Evolutionary conservation across 2,113 vertebrate species (phyloP).

Genomic region (Sterrhoptilus dennistouni): DNA sequence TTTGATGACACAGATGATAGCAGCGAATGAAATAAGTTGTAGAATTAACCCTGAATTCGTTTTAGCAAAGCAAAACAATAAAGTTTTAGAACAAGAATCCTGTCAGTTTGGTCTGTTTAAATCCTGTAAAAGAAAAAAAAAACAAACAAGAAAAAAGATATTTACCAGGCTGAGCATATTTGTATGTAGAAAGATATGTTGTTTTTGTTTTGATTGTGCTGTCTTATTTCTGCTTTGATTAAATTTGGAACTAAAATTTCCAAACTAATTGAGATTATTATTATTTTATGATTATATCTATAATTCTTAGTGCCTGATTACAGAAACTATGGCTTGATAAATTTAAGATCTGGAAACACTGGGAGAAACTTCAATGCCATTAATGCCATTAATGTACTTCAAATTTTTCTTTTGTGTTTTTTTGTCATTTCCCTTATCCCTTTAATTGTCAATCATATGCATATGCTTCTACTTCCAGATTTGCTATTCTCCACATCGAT

Average conservation of each 20-base stretch:
- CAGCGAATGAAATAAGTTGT: conserved; percentile 76
- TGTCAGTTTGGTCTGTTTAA: conserved; percentile 73
- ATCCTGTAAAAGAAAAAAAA: conserved; percentile 57
- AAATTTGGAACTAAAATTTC: conserved; percentile 62
- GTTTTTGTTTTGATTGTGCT: conserved; percentile 46
- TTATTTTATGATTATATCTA: conserved; percentile 20
- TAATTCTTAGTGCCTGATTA: conserved; percentile 71
- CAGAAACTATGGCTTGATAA: conserved; percentile 64
- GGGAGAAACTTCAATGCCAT: conserved; percentile 30
- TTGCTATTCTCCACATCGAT: conserved; percentile 18
- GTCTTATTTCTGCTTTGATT: conserved; percentile 63
- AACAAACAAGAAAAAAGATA: background rate
- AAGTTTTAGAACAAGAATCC: conserved; percentile 61
- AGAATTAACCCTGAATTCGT: conserved; percentile 45
- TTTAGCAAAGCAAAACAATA: conserved; percentile 56
- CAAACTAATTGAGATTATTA: conserved; percentile 33
- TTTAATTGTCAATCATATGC: conserved; percentile 34
- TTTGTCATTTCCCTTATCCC: conserved; percentile 42
- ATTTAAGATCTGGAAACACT: conserved; percentile 34
- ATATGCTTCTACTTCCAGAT: conserved; percentile 37
- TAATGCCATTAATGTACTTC: conserved; percentile 22
- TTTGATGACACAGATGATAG: conserved; percentile 75
- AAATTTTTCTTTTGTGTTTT: conserved; percentile 28
- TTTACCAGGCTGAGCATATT: conserved; percentile 59
- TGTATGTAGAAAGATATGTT: conserved; percentile 42